Evolutionary conservation across 2,797 vertebrate genomes (phyloP).

Genomic region (Gambelia wislizenii): DNA sequence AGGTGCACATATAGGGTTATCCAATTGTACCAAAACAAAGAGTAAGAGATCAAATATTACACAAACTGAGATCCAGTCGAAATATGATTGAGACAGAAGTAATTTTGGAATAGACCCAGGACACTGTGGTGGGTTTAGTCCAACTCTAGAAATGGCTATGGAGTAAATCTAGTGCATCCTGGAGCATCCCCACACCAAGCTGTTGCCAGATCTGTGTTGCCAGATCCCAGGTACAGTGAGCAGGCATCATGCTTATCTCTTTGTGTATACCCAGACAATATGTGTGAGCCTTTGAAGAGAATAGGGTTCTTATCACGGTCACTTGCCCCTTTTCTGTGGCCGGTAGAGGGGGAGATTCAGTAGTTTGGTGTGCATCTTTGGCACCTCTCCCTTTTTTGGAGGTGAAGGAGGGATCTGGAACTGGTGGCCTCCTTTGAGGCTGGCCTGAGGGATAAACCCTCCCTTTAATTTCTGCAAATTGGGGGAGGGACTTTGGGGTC

Average conservation of each 20-base stretch:
- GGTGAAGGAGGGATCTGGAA: too few relatives aligned
- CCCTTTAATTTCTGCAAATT: too few relatives aligned
- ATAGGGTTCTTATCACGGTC: too few relatives aligned
- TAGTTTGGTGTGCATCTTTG: too few relatives aligned
- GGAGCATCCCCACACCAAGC: neutral
- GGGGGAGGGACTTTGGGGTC: too few relatives aligned
- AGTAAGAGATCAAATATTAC: neutral
- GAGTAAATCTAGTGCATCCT: neutral
- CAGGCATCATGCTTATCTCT: neutral
- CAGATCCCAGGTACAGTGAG: neutral
- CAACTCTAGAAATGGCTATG: neutral
- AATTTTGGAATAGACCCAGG: neutral
- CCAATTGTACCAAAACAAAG: neutral
- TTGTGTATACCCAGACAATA: neutral
- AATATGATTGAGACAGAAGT: neutral
- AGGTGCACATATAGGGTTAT: neutral
- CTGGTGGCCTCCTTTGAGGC: too few relatives aligned
- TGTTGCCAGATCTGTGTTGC: neutral
- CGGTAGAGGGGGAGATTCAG: too few relatives aligned
- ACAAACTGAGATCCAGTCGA: neutral
- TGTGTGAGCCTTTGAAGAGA: neutral
- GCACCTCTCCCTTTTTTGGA: too few relatives aligned
- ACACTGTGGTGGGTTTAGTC: neutral
- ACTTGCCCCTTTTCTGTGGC: too few relatives aligned
- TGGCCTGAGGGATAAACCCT: too few relatives aligned